Conservation (phyloP, 2,888 invertebrate species). For the Girardia tigrina region DNA sequence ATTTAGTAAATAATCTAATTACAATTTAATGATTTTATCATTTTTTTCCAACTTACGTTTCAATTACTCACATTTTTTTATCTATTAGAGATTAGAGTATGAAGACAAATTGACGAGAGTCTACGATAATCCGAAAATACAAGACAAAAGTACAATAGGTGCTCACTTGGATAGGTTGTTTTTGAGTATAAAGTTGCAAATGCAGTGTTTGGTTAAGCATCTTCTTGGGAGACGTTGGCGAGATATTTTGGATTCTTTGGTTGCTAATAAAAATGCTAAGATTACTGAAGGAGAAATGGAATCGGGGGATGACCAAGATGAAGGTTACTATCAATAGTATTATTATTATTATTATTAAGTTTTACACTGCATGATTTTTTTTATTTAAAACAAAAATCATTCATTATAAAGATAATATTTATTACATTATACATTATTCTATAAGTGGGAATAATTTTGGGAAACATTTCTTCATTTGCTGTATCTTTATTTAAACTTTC, state of each 20-base stretch:
- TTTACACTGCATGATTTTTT: too few species aligned
- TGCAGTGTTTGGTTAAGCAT: slow-evolving; percentile 36
- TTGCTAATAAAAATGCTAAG: background rate
- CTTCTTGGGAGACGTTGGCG: slow-evolving; percentile 34
- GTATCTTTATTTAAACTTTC: too few species aligned
- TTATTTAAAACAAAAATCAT: too few species aligned
- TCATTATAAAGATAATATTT: too few species aligned
- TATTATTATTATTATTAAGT: too few species aligned
- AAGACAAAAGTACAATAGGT: slow-evolving; percentile 26
- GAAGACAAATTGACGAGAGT: slow-evolving; percentile 32
- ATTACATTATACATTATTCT: too few species aligned
- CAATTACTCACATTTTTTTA: background rate
- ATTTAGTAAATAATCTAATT: slow-evolving; percentile 28
- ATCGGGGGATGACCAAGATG: slow-evolving; percentile 12
- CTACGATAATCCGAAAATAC: slow-evolving; percentile 31
- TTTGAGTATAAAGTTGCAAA: slow-evolving; percentile 29
- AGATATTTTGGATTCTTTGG: slow-evolving; percentile 33
- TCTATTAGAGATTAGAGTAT: slow-evolving; percentile 32
- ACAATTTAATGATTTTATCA: background rate
- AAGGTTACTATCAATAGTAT: too few species aligned
- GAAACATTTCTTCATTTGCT: too few species aligned
- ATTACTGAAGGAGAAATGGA: background rate
- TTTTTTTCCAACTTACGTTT: background rate
- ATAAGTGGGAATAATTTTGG: too few species aligned
- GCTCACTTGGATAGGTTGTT: slow-evolving; percentile 33